Evolutionary conservation across 2,888 invertebrate species (phyloP).

Genomic region (Drosophila monieri): DNA sequence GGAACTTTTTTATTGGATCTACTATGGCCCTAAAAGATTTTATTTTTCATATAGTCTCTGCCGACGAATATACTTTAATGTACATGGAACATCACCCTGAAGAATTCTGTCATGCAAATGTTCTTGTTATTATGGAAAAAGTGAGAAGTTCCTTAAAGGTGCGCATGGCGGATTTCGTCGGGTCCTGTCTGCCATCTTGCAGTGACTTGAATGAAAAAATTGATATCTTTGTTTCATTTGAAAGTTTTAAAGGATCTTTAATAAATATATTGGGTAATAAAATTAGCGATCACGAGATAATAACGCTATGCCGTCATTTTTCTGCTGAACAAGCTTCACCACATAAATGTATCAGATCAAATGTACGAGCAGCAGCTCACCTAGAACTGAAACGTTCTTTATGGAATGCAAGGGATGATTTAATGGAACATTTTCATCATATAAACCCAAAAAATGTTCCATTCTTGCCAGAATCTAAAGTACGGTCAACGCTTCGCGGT

Average conservation of each 20-base stretch:
- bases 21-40: slow-evolving; percentile 91
- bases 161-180: slow-evolving; percentile 90
- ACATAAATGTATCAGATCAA: slow-evolving; percentile 82
- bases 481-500: slow-evolving; percentile 88
- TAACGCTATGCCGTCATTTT: slow-evolving; percentile 90
- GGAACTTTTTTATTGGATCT: slow-evolving; percentile 94
- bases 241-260: slow-evolving; percentile 86
- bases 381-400: slow-evolving; percentile 88
- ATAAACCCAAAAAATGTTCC: slow-evolving; percentile 86
- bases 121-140: slow-evolving; percentile 90
- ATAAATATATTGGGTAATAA: slow-evolving; percentile 88
- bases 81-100: slow-evolving; percentile 93
- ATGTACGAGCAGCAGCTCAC: slow-evolving; percentile 87
- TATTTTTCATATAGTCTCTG: slow-evolving; percentile 90
- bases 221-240: slow-evolving; percentile 70
- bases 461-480: slow-evolving; percentile 85
- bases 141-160: slow-evolving; percentile 87
- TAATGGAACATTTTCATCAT: slow-evolving; percentile 86
- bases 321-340: slow-evolving; percentile 86
- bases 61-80: slow-evolving; percentile 93
- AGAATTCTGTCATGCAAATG: slow-evolving; percentile 90
- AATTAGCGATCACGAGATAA: slow-evolving; percentile 92
- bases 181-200: slow-evolving; percentile 86
- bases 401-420: slow-evolving; percentile 89
- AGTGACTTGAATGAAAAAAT: slow-evolving; percentile 48